Evolutionary conservation across 2,888 invertebrate genomes (phyloP), one percentile per base, ranked within the genome.

Genomic region (Caradrina kadenii): DNA sequence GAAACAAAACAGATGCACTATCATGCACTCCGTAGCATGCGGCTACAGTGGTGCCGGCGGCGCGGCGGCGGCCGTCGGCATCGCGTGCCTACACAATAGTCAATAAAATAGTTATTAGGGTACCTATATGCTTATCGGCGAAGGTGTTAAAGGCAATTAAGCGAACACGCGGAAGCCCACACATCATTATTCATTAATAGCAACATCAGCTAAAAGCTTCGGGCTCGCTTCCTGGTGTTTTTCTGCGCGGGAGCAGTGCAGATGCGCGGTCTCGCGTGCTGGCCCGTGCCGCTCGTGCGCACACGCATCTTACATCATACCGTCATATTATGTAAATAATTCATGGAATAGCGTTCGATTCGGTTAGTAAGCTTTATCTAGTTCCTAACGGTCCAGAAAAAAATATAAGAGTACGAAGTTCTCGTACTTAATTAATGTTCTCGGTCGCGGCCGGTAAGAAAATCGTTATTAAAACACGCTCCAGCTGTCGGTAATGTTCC

Each of bases 171-270:
- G 95, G 96, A 95, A 95, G 92, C 88, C 84, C 81, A 88, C 90
- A 89, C 87, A 90, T 89, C 88, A 90, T 89, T 92, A 93, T 93
- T 94, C 90, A 94, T 94, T 90, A 94, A 93, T 90, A 94, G 83
- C 88, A 91, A 89, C 92, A 92, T 92, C 91, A 88, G 88, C 87
- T 87, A 87, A 84, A 80, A 86, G 88, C 86, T 86, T 71, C 70
- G 85, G 86, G 79, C 76, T 69, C 76, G 88, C 87, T 95, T 95
- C 94, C 95, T 94, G 83, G 90, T 6, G 91, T 94, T 94, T 95
- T 94, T 94, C 87, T 90, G 85, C 69, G 67, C 83, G 78, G 84
- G 84, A 84, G 79, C 75, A 82, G 83, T 75, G 80, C 85, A 79
- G 82, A 76, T 81, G 79, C 66, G 72, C 71, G 73, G 79, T 89